A percentile compares a stretch with the other conserved stretches of the same genome.
Conservation (phyloP, 2,888 invertebrate species). For the Frankliniella fusca region DNA sequence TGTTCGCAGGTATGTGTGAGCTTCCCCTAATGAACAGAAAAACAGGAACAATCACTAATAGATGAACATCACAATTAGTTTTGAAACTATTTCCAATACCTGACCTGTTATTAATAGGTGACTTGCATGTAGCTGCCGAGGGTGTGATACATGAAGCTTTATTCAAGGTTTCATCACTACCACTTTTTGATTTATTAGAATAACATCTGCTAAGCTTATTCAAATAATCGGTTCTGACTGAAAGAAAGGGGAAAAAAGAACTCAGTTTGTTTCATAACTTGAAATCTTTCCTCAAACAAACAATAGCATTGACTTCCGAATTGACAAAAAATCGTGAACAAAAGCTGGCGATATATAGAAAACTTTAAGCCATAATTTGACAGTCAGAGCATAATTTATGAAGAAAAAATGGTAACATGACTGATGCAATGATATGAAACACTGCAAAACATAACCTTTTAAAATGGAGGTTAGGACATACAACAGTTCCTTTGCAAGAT, state of each 20-base stretch:
- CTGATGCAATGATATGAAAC: background rate
- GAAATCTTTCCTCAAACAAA: background rate
- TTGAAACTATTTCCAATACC: background rate
- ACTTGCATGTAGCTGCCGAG: background rate
- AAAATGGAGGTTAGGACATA: background rate
- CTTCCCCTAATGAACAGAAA: background rate
- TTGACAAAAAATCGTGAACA: background rate
- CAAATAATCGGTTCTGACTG: background rate
- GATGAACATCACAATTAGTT: background rate
- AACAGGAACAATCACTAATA: background rate
- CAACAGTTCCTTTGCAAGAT: background rate
- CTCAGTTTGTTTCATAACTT: no score
- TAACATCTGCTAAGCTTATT: background rate
- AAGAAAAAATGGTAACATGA: background rate
- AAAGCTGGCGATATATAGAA: background rate
- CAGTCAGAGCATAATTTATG: background rate
- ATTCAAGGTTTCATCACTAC: background rate
- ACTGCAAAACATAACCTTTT: slow-evolving; percentile 1
- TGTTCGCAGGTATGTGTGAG: background rate
- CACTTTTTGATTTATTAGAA: background rate
- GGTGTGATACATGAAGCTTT: background rate
- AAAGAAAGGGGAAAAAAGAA: background rate
- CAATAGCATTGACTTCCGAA: background rate
- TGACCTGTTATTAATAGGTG: background rate
- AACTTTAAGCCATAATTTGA: background rate